These are phyloP conservation scores for Sturnus vulgaris DNA, from an alignment of 2,113 vertebrate genomes.

Conservation along the genomic window DNA sequence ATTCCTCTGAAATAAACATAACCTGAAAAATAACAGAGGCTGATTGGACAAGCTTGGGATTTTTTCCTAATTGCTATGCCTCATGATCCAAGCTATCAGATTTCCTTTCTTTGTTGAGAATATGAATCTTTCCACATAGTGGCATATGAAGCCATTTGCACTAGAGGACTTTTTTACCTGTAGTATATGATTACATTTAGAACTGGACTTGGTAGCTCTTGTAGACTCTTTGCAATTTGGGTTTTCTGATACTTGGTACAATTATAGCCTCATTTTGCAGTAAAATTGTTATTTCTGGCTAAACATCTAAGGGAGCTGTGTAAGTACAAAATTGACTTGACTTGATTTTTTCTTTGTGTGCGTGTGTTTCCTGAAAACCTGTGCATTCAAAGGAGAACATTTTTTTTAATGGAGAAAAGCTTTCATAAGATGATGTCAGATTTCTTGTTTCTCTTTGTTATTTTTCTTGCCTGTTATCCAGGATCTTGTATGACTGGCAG, in stretches of 20 bases:
- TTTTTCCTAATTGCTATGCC: neutral
- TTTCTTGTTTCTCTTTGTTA: neutral
- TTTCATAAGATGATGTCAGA: neutral
- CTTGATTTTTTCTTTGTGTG: neutral
- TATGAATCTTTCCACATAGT: neutral
- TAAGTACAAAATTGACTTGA: neutral
- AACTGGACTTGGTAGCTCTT: neutral
- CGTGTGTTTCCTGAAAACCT: neutral
- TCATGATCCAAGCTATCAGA: neutral
- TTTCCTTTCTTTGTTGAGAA: neutral
- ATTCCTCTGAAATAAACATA: neutral
- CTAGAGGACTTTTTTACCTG: neutral
- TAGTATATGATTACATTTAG: neutral
- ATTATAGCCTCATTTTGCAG: neutral
- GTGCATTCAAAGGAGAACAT: neutral
- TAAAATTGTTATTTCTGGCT: neutral
- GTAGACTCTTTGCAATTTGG: neutral
- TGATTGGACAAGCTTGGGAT: neutral
- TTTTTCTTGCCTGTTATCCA: neutral
- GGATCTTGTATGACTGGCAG: neutral
- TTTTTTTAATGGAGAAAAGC: neutral
- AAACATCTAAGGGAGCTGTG: neutral
- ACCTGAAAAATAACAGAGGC: neutral
- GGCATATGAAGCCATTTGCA: neutral
- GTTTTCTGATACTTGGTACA: neutral